phyloP scores from a whole-genome alignment of 1,140 invertebrate genomes.

The Nephila pilipes region DNA sequence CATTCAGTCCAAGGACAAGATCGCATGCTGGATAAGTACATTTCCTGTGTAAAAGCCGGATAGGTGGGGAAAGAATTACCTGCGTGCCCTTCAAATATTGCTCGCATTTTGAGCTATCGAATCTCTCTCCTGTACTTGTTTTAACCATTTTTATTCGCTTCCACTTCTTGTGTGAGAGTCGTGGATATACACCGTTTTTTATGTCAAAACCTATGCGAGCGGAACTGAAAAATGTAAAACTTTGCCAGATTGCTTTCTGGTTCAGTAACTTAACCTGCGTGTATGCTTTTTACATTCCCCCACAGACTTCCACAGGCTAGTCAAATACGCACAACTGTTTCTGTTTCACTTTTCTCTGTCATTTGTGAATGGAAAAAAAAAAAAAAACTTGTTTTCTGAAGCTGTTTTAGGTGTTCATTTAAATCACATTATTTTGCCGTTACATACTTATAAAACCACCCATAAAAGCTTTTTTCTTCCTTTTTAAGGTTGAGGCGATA shows the following conservation, averaged over 20 bases:
- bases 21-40: background rate
- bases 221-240: slow-evolving; percentile 48
- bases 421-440: background rate
- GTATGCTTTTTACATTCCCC: background rate
- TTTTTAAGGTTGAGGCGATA: background rate
- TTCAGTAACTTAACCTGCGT: slow-evolving; percentile 34
- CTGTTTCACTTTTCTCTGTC: background rate
- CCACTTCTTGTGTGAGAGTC: background rate
- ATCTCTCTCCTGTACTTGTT: background rate
- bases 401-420: background rate
- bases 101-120: background rate
- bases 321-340: background rate
- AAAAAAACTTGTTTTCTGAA: background rate
- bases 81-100: background rate
- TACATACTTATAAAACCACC: background rate
- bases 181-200: background rate
- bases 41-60: slow-evolving; percentile 24
- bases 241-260: slow-evolving; percentile 50
- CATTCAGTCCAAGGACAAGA: slow-evolving; percentile 2
- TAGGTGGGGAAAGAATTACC: background rate
- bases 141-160: background rate
- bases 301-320: background rate
- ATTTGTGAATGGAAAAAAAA: background rate
- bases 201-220: slow-evolving; percentile 5
- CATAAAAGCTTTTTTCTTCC: background rate